These are phyloP conservation scores for Pagetopsis macropterus DNA, from an alignment of 2,797 vertebrate genomes.

Conservation along the genomic window DNA sequence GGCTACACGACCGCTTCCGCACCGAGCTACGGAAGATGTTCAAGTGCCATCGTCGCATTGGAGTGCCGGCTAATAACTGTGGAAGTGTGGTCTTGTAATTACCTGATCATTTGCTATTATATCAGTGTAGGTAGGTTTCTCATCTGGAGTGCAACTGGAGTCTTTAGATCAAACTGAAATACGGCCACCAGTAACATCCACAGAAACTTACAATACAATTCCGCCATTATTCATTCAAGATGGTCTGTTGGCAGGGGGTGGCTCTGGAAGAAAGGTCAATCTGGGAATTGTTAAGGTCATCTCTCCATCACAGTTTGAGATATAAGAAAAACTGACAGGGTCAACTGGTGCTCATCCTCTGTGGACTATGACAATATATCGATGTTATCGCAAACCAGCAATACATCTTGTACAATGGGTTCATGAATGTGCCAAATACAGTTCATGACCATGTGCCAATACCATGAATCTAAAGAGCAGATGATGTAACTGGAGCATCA, in stretches of 20 bases:
- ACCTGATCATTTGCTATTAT: neutral
- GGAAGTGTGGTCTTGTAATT: constrained; percentile 66
- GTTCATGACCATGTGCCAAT: neutral
- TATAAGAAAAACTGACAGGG: neutral
- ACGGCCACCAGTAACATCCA: neutral
- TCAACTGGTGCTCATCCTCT: neutral
- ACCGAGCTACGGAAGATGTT: constrained; percentile 81
- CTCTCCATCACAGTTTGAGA: neutral
- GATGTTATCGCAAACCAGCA: neutral
- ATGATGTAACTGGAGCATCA: no score
- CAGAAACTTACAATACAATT: neutral
- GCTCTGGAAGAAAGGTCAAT: neutral
- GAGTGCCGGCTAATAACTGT: constrained; percentile 70
- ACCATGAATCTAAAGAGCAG: neutral
- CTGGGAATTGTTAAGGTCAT: neutral
- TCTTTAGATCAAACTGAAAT: neutral
- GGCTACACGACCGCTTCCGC: constrained; percentile 89
- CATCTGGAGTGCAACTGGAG: constrained; percentile 1
- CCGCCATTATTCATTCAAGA: constrained; percentile 2
- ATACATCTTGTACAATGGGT: neutral
- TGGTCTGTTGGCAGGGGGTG: neutral
- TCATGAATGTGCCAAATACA: neutral
- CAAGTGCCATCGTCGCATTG: constrained; percentile 74
- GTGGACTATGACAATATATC: neutral
- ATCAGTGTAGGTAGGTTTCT: neutral